Evolutionary conservation across 2,113 vertebrate genomes (phyloP).

Genomic region (Rhombomys opimus): DNA sequence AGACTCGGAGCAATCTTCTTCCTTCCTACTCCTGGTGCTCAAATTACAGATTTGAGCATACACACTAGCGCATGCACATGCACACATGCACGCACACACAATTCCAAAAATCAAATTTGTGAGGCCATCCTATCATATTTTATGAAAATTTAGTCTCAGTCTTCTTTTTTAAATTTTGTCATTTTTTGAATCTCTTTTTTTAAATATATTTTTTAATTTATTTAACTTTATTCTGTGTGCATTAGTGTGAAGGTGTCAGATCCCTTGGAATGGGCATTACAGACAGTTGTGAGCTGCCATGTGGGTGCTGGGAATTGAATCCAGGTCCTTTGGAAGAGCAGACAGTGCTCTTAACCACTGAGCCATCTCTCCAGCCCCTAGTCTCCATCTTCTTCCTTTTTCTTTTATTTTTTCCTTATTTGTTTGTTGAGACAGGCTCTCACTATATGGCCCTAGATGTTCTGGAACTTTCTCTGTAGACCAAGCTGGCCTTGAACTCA

Average conservation of each 20-base stretch:
- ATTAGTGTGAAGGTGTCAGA: no score
- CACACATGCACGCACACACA: not conserved
- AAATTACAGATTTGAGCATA: not conserved
- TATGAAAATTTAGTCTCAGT: not conserved
- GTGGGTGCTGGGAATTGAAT: no score
- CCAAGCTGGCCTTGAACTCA: not conserved
- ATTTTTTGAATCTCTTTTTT: not conserved
- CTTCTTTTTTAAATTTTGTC: not conserved
- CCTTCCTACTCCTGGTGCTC: not conserved
- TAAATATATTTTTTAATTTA: no score
- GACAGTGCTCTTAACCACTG: no score
- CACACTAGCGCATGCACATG: not conserved
- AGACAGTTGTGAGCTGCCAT: no score
- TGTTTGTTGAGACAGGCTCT: not conserved
- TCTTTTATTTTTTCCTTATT: not conserved
- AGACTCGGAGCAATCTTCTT: not conserved
- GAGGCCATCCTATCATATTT: not conserved
- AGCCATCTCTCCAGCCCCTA: no score
- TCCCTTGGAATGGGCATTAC: no score
- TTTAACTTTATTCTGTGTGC: no score
- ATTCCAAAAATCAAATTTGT: not conserved
- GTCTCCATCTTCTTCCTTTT: constrained; percentile 35
- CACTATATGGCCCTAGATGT: not conserved
- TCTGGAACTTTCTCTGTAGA: not conserved
- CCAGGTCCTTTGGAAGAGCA: no score